phyloP scores from a whole-genome alignment of 2,113 vertebrate genomes.

The Bungarus multicinctus region DNA sequence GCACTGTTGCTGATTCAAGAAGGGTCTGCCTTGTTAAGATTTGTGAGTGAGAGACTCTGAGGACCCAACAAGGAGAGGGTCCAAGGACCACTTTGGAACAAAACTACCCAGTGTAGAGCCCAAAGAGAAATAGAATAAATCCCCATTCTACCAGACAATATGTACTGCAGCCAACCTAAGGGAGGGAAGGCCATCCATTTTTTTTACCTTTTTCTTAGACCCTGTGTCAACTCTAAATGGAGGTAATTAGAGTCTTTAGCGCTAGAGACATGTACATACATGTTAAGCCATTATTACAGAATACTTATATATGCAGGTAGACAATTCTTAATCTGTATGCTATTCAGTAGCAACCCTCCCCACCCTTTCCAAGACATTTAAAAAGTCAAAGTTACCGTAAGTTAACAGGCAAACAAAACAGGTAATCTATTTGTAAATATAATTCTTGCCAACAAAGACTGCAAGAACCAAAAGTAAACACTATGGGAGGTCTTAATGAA shows the following conservation, averaged over 20 bases:
- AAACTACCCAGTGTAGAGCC: not conserved
- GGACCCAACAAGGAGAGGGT: not conserved
- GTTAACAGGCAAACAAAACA: not conserved
- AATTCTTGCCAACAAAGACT: not conserved
- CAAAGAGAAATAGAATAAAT: not conserved
- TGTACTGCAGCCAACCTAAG: not conserved
- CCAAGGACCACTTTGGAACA: not conserved
- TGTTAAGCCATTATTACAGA: not conserved
- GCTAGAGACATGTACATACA: not conserved
- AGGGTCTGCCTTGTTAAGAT: not conserved
- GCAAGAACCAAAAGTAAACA: not conserved
- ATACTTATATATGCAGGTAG: not conserved
- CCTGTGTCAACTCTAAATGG: not conserved
- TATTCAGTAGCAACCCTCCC: not conserved
- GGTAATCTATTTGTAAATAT: not conserved
- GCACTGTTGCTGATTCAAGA: not conserved
- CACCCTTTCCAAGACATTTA: not conserved
- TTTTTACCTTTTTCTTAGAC: not conserved
- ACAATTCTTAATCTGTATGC: not conserved
- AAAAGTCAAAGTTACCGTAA: not conserved
- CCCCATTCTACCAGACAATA: not conserved
- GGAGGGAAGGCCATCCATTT: not conserved
- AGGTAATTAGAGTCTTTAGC: not conserved
- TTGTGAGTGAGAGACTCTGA: not conserved
- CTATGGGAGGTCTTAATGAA: not conserved